Base-by-base conservation (phyloP, 2,797 vertebrate species). In the Sebastes minor region DNA sequence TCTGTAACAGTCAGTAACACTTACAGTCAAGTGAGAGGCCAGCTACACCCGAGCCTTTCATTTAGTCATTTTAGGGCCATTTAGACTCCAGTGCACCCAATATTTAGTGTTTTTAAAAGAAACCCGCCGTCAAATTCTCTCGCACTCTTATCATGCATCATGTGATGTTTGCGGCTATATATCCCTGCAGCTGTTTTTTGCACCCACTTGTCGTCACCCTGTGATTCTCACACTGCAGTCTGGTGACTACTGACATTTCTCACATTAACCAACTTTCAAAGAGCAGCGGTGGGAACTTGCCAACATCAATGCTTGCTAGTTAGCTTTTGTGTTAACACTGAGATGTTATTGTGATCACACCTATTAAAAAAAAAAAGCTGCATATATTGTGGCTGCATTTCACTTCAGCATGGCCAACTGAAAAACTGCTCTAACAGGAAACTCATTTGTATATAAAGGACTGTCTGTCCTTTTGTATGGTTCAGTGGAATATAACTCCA, bases 1-100 rank as follows among this genome's bases (percentile, higher is more conserved):
- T 75, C 38, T 79, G 33, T 80, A 85, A 69, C 68, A 72, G 78
- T 74, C 73, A 80, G 20, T 25, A 63, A 23, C 35, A 22, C 25
- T 11, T 49, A n/a, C 1, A 80, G 13, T 14, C 16, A 52, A 80
- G 67, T 53, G 42, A 73, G 64, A 76, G 5, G 18, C n/a, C 63
- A 67, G 23, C 25, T 71, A 62, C 56, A 62, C 60, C n/a, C 52
- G 1, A 56, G 38, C 23, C 22, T 66, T 65, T 71, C 1, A 53
- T 72, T 68, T 68, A 3, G 13, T 20, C 46, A 38, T 35, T 72
- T 79, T 6, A 27, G 22, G 16, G 3, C 6, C 25, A 16, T 80
- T 76, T 23, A 28, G 6, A 10, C 35, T n/a, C 8, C 3, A 13
- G 12, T 60, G 14, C 38, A 18, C 22, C 6, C 18, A 35, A 11